A percentile compares a stretch with the other conserved stretches of the same genome.
Evolutionary conservation across 2,113 vertebrate species (phyloP).

Genomic region (Eudyptes chrysolophus): DNA sequence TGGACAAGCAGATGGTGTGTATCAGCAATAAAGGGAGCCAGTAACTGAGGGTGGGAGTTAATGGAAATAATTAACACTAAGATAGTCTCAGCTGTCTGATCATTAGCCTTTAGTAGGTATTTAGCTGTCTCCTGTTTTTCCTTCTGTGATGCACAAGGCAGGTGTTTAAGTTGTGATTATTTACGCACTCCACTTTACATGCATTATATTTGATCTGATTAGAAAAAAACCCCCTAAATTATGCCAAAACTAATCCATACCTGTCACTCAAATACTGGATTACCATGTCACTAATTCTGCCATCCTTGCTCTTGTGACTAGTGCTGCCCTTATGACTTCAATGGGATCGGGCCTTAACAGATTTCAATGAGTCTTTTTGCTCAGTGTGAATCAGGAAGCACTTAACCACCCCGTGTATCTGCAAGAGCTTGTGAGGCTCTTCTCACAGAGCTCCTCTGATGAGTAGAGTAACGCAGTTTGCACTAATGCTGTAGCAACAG

Average conservation of each 20-base stretch:
- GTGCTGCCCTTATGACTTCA: background rate
- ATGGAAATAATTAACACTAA: background rate
- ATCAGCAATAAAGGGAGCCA: background rate
- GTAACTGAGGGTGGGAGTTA: background rate
- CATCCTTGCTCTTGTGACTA: background rate
- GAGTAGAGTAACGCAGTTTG: background rate
- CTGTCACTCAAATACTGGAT: background rate
- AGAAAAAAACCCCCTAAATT: background rate
- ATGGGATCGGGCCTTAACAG: rapidly evolving
- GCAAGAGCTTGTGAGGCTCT: background rate
- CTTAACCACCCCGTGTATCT: too few relatives aligned
- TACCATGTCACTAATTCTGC: background rate
- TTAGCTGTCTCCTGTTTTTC: background rate
- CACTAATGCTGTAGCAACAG: background rate
- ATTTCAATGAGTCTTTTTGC: background rate
- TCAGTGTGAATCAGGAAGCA: background rate
- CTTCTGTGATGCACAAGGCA: background rate
- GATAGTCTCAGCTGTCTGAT: background rate
- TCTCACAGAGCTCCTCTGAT: background rate
- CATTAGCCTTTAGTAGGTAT: background rate
- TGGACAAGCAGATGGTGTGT: background rate
- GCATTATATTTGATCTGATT: background rate
- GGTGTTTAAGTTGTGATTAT: background rate
- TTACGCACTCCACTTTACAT: background rate
- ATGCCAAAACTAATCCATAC: background rate